Evolutionary conservation across 1,140 invertebrate species (phyloP).

Genomic region (Lethrus apterus): DNA sequence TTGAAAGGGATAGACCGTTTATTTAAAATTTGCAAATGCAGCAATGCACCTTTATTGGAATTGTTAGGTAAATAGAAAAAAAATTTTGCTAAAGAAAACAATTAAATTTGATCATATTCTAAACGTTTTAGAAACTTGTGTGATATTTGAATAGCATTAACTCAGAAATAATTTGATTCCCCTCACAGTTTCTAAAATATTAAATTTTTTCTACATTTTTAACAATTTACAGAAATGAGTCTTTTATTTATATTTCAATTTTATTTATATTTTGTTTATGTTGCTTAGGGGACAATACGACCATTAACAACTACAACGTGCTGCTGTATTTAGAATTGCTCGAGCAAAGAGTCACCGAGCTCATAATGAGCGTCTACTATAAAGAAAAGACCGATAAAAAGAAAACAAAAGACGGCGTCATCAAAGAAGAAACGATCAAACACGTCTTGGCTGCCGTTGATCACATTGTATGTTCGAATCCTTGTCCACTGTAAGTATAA

Average conservation of each 20-base stretch:
- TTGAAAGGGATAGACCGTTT: slow-evolving; percentile 51
- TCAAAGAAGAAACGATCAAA: slow-evolving; percentile 9
- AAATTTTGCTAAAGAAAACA: not conserved
- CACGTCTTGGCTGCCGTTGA: slow-evolving; percentile 19
- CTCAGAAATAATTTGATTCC: no score
- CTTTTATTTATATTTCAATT: slow-evolving; percentile 2
- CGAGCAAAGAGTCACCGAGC: slow-evolving; percentile 48
- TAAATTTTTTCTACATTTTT: no score
- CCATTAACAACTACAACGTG: slow-evolving; percentile 61
- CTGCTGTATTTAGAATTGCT: slow-evolving; percentile 66
- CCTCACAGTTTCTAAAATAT: not conserved
- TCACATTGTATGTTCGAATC: slow-evolving; percentile 27
- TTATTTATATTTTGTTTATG: no score
- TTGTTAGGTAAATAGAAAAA: slow-evolving; percentile 47
- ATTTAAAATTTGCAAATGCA: slow-evolving; percentile 55
- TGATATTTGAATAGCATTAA: no score
- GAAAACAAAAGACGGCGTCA: slow-evolving; percentile 5
- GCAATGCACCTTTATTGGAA: slow-evolving; percentile 61
- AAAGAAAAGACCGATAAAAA: slow-evolving; percentile 25
- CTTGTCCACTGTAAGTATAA: slow-evolving; percentile 28
- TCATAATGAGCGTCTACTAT: slow-evolving; percentile 48
- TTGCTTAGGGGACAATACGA: slow-evolving; percentile 47
- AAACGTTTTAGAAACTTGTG: no score
- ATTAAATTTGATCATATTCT: no score
- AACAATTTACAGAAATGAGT: no score